Conservation (phyloP, 2,888 invertebrate species). For the Volucella inanis region DNA sequence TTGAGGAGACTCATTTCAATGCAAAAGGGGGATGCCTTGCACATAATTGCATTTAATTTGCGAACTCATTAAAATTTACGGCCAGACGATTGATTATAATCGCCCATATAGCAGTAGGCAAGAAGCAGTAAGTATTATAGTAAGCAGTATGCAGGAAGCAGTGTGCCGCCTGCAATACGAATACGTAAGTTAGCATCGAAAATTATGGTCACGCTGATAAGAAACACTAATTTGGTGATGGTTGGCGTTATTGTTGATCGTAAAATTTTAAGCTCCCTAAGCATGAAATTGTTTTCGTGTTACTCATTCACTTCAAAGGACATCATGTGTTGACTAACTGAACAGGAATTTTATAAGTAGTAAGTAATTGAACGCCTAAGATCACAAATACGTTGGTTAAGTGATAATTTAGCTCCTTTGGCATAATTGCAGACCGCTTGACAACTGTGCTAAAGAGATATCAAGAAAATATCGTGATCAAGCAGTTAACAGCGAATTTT, state of each 20-base stretch:
- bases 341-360: conserved; percentile 1
- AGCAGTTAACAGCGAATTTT: too few species aligned
- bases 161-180: not conserved
- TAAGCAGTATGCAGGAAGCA: too few species aligned
- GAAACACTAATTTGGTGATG: conserved; percentile 43
- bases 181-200: conserved; percentile 61
- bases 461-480: too few species aligned
- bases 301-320: not conserved
- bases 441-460: too few species aligned
- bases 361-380: conserved; percentile 39
- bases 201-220: conserved; percentile 49
- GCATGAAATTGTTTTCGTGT: conserved; percentile 23
- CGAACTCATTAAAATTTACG: conserved; percentile 83
- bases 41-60: conserved; percentile 83
- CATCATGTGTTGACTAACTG: not conserved
- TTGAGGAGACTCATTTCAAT: conserved; percentile 38
- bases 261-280: conserved; percentile 54
- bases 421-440: not conserved
- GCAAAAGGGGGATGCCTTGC: conserved; percentile 71
- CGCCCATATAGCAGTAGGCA: conserved; percentile 46
- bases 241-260: conserved; percentile 62
- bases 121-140: too few species aligned
- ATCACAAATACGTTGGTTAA: conserved; percentile 27
- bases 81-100: conserved; percentile 83
- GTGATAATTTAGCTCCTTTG: conserved; percentile 44